Base-by-base conservation (phyloP, 1,140 invertebrate genomes). In the Trialeurodes vaporariorum region DNA sequence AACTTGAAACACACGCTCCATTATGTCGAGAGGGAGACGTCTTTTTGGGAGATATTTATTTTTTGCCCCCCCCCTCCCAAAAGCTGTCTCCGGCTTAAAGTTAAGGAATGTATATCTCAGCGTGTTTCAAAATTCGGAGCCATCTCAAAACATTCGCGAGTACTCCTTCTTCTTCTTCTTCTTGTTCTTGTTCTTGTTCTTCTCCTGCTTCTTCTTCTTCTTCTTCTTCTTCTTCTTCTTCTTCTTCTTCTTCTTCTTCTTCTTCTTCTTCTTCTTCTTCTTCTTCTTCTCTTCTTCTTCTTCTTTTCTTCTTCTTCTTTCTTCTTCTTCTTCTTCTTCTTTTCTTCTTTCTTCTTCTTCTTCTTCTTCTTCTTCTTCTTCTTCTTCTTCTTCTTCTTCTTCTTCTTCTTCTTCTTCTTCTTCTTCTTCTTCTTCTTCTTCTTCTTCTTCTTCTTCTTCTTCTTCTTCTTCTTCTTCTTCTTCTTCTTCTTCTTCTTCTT, bases 181-280 rank as follows among this genome's bases (percentile, higher is more conserved):
- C 59, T n/a, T 2, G 59, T 59, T 59, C 58, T 60, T 61, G 24
- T 61, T n/a, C 17, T 61, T 12, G 9, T 61, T n/a, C 60, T 61
- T n/a, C 60, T 61, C 60, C 26, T 61, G n/a, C n/a, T n/a, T n/a
- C n/a, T n/a, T n/a, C n/a, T n/a, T n/a, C n/a, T n/a, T n/a, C n/a
- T n/a, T n/a, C 26, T 61, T 21, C 26, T 61, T 25, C 13, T 21
- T n/a, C 26, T 61, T 25, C 60, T 61, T 17, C 60, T n/a, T 61
- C 60, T 61, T 61, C 13, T 5, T 61, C 60, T 61, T 61, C 60
- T 61, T n/a, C 60, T 61, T 61, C 60, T 17, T 5, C 60, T 61
- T 61, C 60, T 61, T 61, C 60, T n/a, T n/a, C 60, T 61, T n/a
- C 60, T 61, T 61, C 60, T 61, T 1, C 60, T 61, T 21, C 1